phyloP scores from a whole-genome alignment of 2,797 vertebrate species.

The Steatocranus sp. region DNA sequence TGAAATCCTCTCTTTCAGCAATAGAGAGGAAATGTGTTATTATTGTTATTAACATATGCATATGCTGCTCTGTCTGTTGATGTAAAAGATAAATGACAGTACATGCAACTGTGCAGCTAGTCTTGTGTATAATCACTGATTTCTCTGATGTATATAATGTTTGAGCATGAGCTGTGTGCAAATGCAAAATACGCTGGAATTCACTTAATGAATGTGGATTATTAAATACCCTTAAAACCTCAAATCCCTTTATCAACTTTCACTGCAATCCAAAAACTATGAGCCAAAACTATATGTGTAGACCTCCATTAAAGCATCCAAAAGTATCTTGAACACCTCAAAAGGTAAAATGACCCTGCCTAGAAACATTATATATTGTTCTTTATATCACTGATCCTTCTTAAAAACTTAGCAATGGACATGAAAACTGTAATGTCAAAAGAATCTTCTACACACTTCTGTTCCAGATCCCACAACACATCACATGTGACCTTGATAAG shows the following conservation, averaged over 20 bases:
- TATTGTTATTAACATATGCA: background rate
- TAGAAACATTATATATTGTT: background rate
- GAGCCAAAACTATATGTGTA: background rate
- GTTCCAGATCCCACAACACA: background rate
- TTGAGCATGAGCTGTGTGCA: background rate
- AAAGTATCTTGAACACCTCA: background rate
- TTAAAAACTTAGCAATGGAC: background rate
- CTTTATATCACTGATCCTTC: background rate
- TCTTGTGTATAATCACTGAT: background rate
- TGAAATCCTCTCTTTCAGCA: background rate
- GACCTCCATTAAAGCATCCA: background rate
- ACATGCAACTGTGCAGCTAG: background rate
- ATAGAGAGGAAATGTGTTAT: background rate
- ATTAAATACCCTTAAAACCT: background rate
- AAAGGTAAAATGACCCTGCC: background rate
- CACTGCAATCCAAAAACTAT: background rate
- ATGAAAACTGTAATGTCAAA: background rate
- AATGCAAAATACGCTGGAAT: background rate
- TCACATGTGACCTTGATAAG: slow-evolving; percentile 6
- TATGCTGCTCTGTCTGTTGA: background rate
- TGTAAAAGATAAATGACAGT: background rate
- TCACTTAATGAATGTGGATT: background rate
- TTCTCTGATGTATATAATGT: background rate
- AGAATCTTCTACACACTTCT: background rate
- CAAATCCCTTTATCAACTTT: background rate